Conservation (phyloP, 2,888 invertebrate species). For the Cinara cedri region DNA sequence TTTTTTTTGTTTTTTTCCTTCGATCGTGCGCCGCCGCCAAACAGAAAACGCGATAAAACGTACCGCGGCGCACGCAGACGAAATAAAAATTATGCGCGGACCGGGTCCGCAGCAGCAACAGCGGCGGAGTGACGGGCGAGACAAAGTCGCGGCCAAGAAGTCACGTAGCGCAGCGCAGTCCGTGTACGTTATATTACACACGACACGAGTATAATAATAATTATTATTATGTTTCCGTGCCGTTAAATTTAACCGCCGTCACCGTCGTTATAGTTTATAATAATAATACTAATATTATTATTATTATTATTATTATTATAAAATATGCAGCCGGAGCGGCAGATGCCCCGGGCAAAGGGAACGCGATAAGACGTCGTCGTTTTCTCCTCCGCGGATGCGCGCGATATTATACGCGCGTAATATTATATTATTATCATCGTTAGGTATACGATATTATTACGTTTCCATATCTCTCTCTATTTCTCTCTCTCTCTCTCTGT, state of each 20-base stretch:
- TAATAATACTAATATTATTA: constrained; percentile 18
- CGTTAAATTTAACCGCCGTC: constrained; percentile 40
- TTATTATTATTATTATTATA: constrained; percentile 13
- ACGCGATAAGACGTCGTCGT: constrained; percentile 47
- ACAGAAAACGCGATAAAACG: constrained; percentile 6
- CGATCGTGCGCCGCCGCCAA: neutral
- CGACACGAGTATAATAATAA: constrained; percentile 12
- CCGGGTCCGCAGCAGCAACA: too few relatives aligned
- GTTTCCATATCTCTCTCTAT: too few relatives aligned
- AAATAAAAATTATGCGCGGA: neutral
- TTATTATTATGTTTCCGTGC: constrained; percentile 25
- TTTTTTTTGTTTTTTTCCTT: neutral
- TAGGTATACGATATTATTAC: too few relatives aligned
- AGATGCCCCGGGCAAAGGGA: constrained; percentile 45
- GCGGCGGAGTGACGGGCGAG: neutral
- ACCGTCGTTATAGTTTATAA: neutral
- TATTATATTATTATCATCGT: too few relatives aligned
- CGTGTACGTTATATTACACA: neutral
- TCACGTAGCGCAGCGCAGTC: constrained; percentile 37
- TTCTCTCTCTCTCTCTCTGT: too few relatives aligned
- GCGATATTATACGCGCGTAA: too few relatives aligned
- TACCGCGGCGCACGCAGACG: neutral
- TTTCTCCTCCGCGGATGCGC: too few relatives aligned
- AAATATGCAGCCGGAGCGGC: constrained; percentile 5
- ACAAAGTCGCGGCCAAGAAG: neutral